phyloP scores from a whole-genome alignment of 30 jellyfish, hydroid and myxozoan species.

The Turritopsis rubra region DNA sequence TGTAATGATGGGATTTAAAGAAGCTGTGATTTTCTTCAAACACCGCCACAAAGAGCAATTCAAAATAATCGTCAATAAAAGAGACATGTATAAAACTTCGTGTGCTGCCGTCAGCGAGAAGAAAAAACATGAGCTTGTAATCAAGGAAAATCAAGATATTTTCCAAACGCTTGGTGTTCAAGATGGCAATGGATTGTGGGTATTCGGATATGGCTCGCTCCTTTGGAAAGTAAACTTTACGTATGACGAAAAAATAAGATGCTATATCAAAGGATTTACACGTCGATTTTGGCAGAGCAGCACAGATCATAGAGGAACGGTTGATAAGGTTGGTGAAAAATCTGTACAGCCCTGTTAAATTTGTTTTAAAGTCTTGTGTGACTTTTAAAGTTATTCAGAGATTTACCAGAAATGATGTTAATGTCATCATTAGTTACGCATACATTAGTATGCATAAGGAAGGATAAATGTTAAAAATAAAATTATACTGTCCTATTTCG shows the following conservation, averaged over 20 bases:
- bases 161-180: not conserved
- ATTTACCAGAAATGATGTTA: no score
- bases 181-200: slow-evolving; percentile 42
- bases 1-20: not conserved
- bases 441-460: no score
- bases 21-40: not conserved
- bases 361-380: not conserved
- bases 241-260: slow-evolving; percentile 38
- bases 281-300: slow-evolving; percentile 98
- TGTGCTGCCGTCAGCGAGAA: not conserved
- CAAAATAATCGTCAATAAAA: not conserved
- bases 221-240: slow-evolving; percentile 91
- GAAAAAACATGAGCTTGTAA: not conserved
- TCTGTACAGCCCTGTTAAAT: not conserved
- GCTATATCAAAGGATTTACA: slow-evolving; percentile 53
- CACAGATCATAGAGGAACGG: slow-evolving; percentile 94
- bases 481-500: no score
- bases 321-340: slow-evolving; percentile 36
- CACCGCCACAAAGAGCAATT: not conserved
- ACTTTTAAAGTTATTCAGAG: no score
- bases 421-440: no score
- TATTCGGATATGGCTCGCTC: slow-evolving; percentile 94
- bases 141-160: not conserved
- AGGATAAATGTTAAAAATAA: no score
- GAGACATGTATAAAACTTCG: no score